Evolutionary conservation across 2,113 vertebrate species (phyloP).

Genomic region (Bubo scandiacus): DNA sequence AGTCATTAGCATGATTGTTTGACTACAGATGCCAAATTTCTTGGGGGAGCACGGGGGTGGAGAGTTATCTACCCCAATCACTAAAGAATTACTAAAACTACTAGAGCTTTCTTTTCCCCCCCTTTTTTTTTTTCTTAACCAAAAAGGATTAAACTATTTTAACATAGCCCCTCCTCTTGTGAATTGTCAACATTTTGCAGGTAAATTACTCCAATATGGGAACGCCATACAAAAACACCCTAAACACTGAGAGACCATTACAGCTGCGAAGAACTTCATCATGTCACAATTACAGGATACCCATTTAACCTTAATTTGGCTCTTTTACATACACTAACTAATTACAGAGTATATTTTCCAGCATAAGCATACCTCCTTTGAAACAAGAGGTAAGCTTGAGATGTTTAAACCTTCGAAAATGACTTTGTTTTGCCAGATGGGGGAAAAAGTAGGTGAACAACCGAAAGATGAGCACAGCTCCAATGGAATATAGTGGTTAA

Average conservation of each 20-base stretch:
- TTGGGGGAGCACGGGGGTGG: accelerated
- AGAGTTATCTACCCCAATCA: neutral
- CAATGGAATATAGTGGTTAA: neutral
- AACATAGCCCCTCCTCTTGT: neutral
- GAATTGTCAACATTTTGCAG: neutral
- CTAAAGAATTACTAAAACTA: neutral
- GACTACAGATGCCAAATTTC: neutral
- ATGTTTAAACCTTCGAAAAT: neutral
- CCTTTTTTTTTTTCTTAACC: neutral
- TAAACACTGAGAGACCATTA: neutral
- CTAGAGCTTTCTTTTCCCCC: accelerated
- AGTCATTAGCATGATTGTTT: neutral
- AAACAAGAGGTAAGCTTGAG: neutral
- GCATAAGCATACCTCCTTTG: neutral
- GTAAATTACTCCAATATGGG: neutral
- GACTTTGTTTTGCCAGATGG: neutral
- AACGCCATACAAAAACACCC: neutral
- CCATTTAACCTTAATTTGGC: neutral
- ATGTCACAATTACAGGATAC: neutral
- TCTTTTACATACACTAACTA: neutral
- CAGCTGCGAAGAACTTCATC: neutral
- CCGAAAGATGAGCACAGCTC: neutral
- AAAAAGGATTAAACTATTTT: neutral
- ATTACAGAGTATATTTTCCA: constrained; percentile 19
- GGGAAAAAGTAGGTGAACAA: accelerated